phyloP scores from a whole-genome alignment of 2,797 vertebrate genomes.

The Gastrophryne carolinensis region DNA sequence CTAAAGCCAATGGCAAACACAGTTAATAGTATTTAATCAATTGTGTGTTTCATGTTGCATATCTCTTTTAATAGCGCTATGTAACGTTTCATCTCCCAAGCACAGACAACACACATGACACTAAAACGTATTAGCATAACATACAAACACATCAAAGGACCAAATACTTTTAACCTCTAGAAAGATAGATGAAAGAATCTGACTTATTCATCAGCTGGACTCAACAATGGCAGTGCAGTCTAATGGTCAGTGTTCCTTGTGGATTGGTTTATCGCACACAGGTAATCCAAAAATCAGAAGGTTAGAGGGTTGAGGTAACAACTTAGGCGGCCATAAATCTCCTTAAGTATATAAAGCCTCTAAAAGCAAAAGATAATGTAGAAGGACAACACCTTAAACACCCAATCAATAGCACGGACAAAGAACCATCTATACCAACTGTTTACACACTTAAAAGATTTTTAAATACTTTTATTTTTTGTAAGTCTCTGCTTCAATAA shows the following conservation, averaged over 20 bases:
- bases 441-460: constrained; percentile 47
- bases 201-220: background rate
- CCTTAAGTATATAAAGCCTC: constrained; percentile 35
- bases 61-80: too few species aligned
- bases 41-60: too few species aligned
- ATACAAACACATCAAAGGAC: background rate
- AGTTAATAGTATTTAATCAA: too few species aligned
- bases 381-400: constrained; percentile 38
- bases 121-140: background rate
- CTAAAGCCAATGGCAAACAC: too few species aligned
- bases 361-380: constrained; percentile 38
- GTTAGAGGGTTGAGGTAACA: constrained; percentile 50
- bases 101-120: background rate
- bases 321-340: constrained; percentile 49
- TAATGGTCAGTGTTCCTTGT: constrained; percentile 8
- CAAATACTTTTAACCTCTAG: background rate
- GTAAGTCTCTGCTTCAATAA: too few species aligned
- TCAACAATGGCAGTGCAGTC: background rate
- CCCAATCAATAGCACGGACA: constrained; percentile 39
- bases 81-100: too few species aligned
- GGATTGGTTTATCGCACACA: constrained; percentile 1
- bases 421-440: constrained; percentile 23
- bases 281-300: constrained; percentile 46
- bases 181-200: constrained; percentile 31
- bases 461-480: constrained; percentile 37